phyloP scores from a whole-genome alignment of 2,113 vertebrate genomes.

The Casuarius casuarius region DNA sequence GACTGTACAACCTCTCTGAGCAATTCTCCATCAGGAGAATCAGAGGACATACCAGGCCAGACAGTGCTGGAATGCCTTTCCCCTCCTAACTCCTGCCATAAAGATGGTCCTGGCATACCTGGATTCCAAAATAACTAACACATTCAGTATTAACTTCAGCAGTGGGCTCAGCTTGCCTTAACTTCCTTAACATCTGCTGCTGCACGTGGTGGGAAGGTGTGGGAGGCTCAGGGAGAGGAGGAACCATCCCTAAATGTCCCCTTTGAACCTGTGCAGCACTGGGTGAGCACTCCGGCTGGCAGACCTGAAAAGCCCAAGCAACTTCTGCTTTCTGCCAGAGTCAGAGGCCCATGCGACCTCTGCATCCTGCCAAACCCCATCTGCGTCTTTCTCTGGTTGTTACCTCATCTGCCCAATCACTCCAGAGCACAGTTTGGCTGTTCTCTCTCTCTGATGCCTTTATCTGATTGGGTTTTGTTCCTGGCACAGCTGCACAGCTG shows the following conservation, averaged over 20 bases:
- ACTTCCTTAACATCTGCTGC: not conserved
- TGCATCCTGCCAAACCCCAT: not conserved
- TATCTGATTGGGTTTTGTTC: not conserved
- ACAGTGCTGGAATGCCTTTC: not conserved
- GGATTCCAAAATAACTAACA: not conserved
- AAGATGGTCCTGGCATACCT: not conserved
- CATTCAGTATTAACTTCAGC: not conserved
- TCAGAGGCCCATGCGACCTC: rapidly evolving
- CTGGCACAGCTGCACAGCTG: not conserved
- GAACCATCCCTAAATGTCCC: not conserved
- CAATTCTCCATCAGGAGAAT: not conserved
- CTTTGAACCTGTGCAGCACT: not conserved
- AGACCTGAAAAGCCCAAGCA: not conserved
- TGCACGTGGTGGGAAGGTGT: not conserved
- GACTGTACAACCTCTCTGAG: not conserved
- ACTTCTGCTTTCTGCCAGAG: not conserved
- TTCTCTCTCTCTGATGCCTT: not conserved
- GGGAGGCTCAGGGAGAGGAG: not conserved
- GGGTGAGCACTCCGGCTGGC: not conserved
- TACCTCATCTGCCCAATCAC: not conserved
- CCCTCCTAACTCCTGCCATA: not conserved
- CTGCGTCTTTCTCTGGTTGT: not conserved
- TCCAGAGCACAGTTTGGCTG: not conserved
- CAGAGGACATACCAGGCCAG: not conserved
- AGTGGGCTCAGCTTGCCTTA: not conserved